These are phyloP conservation scores for Carlito syrichta DNA, from an alignment of 2,113 vertebrate species.

Conservation along the genomic window DNA sequence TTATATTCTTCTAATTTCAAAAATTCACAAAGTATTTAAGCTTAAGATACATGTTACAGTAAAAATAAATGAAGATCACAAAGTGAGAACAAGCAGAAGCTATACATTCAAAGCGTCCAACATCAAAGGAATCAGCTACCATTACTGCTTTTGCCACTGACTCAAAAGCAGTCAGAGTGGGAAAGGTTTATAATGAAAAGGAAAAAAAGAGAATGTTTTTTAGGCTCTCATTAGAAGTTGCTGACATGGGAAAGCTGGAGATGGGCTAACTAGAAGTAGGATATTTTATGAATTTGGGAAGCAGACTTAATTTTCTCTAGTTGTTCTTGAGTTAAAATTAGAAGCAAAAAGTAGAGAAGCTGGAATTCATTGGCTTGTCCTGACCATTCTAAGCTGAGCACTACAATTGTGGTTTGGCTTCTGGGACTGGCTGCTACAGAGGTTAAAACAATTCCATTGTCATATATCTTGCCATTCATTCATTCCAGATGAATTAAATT, in stretches of 20 bases:
- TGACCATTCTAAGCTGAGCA: not conserved
- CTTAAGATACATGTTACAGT: not conserved
- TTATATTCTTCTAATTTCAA: not conserved
- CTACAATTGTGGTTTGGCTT: too few species aligned
- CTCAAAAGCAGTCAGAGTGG: not conserved
- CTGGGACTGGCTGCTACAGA: too few species aligned
- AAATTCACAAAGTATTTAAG: not conserved
- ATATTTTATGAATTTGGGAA: not conserved
- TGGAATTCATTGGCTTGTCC: not conserved
- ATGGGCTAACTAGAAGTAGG: not conserved
- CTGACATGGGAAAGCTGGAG: not conserved
- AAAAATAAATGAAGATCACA: not conserved
- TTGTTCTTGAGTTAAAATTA: not conserved
- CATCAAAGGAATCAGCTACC: not conserved
- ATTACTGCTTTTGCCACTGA: not conserved
- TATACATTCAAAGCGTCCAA: not conserved
- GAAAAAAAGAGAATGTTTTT: not conserved
- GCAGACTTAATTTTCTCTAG: not conserved
- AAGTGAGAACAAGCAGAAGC: not conserved
- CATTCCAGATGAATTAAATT: too few species aligned
- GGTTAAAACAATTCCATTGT: too few species aligned
- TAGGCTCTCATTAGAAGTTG: not conserved
- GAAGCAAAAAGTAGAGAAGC: not conserved
- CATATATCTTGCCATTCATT: too few species aligned
- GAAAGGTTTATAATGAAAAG: not conserved